Base-by-base conservation (phyloP, 2,888 invertebrate genomes). In the Sesia bembeciformis region DNA sequence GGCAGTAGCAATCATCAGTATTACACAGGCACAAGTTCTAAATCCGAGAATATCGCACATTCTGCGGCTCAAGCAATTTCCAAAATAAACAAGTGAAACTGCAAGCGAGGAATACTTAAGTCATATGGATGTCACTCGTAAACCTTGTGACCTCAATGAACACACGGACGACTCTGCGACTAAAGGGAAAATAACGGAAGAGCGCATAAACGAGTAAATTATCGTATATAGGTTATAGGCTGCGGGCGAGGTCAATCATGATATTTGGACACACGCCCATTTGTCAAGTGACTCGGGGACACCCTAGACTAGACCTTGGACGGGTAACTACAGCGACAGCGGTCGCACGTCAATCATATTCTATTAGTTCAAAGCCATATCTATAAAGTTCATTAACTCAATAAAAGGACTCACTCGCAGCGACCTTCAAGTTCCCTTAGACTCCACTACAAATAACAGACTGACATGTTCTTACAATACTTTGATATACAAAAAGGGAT, bases 341-440 rank as follows among this genome's bases (percentile, higher is more conserved):
- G 68, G 71, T 83, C 84, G 69, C 79, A 83, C 82, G 80, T 78
- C 86, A 81, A 86, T 86, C 82, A 76, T 68, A 69, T 74, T 82
- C 76, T 78, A 87, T 85, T 80, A 76, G 81, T 82, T 83, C 85
- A 86, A 84, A 84, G 85, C 75, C 84, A 83, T 76, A 78, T 84
- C 78, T 76, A 81, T 84, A 81, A 78, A 81, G 80, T 83, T 83
- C 79, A 81, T 79, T 81, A 81, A 69, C 74, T 79, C 74, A 76
- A 79, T 78, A 67, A 74, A 72, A 69, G 60, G 63, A 71, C 67
- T 66, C 65, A 76, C 78, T 76, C 74, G 69, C 66, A 68, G 70
- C 64, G 46, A 69, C 73, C 74, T 78, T 72, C 63, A 63, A 64
- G 62, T 62, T 63, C 62, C 8, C 46, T 46, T 23, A 4, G 46